Base-by-base conservation (phyloP, 2,113 vertebrate genomes). In the Podocnemis expansa region DNA sequence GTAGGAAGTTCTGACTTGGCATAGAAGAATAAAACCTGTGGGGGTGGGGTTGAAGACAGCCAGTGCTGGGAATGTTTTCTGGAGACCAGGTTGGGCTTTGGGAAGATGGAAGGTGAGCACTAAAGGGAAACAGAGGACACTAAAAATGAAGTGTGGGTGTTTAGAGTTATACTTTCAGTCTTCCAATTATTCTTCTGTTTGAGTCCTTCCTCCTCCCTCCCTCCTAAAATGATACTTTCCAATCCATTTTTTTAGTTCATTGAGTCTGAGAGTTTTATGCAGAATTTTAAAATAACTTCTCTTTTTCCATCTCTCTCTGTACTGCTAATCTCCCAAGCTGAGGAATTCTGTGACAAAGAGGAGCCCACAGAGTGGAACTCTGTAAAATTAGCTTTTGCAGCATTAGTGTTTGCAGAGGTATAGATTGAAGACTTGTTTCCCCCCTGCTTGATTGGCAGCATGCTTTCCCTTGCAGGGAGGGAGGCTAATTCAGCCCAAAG, bases 381-480 rank as follows among this genome's bases (percentile, higher is more conserved):
- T 98, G 97, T 97, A 97, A 98, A 98, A 98, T 98, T 98, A 98
- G 98, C 97, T 98, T 97, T 97, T 87, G 96, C 89, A 41, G 97
- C 93, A 96, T 98, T 97, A 97, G 95, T 97, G 97, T 98, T 98
- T 98, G 97, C 98, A 96, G 96, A 96, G 97, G 97, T 96, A 96
- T 96, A 97, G 98, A 93, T 95, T 97, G 97, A 95, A 96, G 97
- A 96, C 94, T 95, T 96, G 95, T 52, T 94, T 97, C 51, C 84
- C 75, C 82, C 47, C 76, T 41, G 91, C 79, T 82, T 13, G 76
- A 97, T 95, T 98, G 97, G 97, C 96, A 97, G 83, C 73, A 93
- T 94, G 89, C 51, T 13, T 88, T 41, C 90, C 85, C 96, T 95
- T 90, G 92, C 82, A 0, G 6, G 67, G 43, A 80, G 80, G 86